Base-by-base conservation (phyloP, 2,888 invertebrate species). In the Lapara coniferarum region DNA sequence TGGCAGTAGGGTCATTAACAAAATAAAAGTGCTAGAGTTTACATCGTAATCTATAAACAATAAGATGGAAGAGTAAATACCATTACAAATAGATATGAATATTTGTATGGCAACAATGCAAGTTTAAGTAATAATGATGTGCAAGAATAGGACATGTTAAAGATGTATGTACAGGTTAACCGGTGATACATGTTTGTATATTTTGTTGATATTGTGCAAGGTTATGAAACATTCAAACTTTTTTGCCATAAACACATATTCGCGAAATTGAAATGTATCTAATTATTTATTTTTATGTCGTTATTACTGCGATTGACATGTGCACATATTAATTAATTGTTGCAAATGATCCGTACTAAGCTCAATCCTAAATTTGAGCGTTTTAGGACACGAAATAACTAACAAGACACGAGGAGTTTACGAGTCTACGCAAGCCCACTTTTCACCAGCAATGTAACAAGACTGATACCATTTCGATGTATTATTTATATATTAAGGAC, bases 101-200 rank as follows among this genome's bases (percentile, higher is more conserved):
- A 19, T 63, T 49, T 19, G 63, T 49, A 63, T 46, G 49, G 19
- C 46, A 63, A 49, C 46, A 49, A 19, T 19, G 59, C 49, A 63
- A 5, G 12, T 63, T 63, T 49, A 63, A 13, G 46, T 49, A 46
- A 63, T 57, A 19, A 63, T 59, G 19, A 63, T 49, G 63, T 63
- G 19, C 46, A 63, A 63, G 46, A 46, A 63, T 63, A 19, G 46
- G 59, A 63, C 59, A 46, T 63, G 19, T 63, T 63, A 16, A 49
- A 63, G 19, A 63, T 49, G 49, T 49, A 19, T 5, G 44, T 3
- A 44, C 49, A 63, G 63, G 63, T 49, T 49, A 63, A 49, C 63
- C 19, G 12, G 46, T 49, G 49, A 19, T 14, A 46, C 37, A 7
- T 37, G 0, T 37, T 63, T 25, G 7, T 19, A 25, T 16, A 49